These are phyloP conservation scores for Saccopteryx leptura DNA, from an alignment of 2,113 vertebrate species.

Conservation along the genomic window DNA sequence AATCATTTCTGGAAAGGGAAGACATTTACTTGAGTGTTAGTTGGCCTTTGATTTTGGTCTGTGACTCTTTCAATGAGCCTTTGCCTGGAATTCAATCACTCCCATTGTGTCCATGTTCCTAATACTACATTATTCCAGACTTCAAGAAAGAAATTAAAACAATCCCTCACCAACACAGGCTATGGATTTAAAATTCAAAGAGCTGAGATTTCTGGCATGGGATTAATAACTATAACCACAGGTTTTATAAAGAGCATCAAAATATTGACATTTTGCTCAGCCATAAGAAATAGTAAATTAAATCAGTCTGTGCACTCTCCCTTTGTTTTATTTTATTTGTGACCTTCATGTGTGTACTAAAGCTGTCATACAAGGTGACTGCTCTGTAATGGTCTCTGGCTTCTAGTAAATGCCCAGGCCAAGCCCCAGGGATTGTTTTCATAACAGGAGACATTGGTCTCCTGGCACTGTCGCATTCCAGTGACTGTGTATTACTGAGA, in stretches of 20 bases:
- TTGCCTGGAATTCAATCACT: neutral
- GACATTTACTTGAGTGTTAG: neutral
- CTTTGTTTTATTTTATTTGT: neutral
- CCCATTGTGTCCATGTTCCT: neutral
- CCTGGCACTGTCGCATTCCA: neutral
- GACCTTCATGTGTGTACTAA: neutral
- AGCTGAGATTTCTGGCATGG: slow-evolving; percentile 27
- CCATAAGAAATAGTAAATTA: neutral
- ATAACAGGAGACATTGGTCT: neutral
- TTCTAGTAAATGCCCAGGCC: neutral
- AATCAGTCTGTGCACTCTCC: neutral
- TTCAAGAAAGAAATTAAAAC: slow-evolving; percentile 27
- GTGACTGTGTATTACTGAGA: neutral
- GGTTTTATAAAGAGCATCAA: neutral
- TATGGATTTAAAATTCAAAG: neutral
- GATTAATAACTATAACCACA: neutral
- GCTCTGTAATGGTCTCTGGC: neutral
- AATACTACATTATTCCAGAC: neutral
- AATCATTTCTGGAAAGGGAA: neutral
- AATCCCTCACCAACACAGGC: neutral
- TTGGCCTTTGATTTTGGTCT: slow-evolving; percentile 10
- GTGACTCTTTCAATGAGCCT: neutral
- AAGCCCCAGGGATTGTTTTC: neutral
- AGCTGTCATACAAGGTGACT: neutral
- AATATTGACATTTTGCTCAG: neutral